Evolutionary conservation across 2,113 vertebrate genomes (phyloP).

Genomic region (Sitta europaea): DNA sequence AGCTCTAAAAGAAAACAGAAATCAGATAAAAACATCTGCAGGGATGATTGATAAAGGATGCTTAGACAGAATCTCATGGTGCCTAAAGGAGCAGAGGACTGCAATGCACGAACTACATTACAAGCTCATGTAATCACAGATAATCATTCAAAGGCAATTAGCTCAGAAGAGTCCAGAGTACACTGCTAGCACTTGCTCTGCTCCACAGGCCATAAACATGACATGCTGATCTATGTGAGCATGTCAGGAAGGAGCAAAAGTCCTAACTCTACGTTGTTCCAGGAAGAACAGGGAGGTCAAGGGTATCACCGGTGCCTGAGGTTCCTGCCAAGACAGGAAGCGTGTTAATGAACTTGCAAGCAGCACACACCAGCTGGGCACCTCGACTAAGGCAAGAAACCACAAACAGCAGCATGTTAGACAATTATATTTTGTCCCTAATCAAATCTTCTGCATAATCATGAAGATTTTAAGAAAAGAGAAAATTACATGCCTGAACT

Average conservation of each 20-base stretch:
- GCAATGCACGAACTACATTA: not conserved
- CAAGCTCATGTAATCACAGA: not conserved
- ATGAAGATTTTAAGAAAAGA: not conserved
- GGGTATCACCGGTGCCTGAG: not conserved
- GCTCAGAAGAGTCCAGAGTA: not conserved
- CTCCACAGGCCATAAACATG: not conserved
- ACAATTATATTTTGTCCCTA: not conserved
- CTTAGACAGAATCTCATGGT: not conserved
- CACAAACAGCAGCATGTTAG: not conserved
- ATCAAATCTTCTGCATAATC: not conserved
- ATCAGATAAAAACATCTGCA: not conserved
- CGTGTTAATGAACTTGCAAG: not conserved
- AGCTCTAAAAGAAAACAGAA: not conserved
- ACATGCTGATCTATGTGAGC: not conserved
- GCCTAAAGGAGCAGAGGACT: not conserved
- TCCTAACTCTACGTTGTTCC: not conserved
- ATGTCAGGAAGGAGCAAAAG: conserved; percentile 22
- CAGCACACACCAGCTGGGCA: not conserved
- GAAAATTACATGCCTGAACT: not conserved
- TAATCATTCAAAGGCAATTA: not conserved
- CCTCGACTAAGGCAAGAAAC: not conserved
- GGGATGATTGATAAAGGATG: not conserved
- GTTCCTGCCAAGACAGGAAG: conserved; percentile 10
- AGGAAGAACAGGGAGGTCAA: conserved; percentile 17
- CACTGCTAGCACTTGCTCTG: not conserved